Evolutionary conservation across 1,140 invertebrate species (phyloP).

Genomic region (Zaprionus vittiger): DNA sequence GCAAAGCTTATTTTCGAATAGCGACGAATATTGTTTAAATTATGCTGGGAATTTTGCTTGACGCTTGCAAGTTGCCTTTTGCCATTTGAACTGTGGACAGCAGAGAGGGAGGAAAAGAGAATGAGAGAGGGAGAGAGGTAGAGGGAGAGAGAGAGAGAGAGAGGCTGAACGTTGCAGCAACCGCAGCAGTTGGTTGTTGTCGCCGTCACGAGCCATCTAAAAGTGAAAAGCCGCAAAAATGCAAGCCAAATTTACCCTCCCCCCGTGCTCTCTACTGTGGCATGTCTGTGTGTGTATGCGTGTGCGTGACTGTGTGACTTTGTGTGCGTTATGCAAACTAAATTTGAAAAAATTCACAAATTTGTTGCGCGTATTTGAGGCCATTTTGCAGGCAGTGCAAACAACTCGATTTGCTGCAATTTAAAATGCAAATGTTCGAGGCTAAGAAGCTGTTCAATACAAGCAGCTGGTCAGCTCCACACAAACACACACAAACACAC

Average conservation of each 20-base stretch:
- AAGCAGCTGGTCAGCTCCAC: constrained; percentile 46
- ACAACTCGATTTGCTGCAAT: constrained; percentile 70
- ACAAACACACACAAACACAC: constrained; percentile 17
- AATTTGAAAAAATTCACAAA: constrained; percentile 58
- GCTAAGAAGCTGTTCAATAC: constrained; percentile 57
- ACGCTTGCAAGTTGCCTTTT: constrained; percentile 14
- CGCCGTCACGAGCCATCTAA: constrained; percentile 24
- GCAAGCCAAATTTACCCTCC: constrained; percentile 49
- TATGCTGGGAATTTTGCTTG: constrained; percentile 14
- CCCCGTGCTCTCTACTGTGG: constrained; percentile 22
- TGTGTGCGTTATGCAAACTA: constrained; percentile 42
- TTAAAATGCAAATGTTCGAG: constrained; percentile 79
- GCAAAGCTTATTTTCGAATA: constrained; percentile 23
- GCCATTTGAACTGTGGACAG: background rate
- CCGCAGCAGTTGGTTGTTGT: constrained; percentile 31
- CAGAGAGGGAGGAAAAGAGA: background rate
- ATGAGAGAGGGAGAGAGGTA: background rate
- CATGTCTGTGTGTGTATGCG: background rate
- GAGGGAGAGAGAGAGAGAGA: no score
- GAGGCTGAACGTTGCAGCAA: background rate
- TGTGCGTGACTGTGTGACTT: constrained; percentile 11
- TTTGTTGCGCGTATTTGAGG: constrained; percentile 53
- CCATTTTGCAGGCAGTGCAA: constrained; percentile 66
- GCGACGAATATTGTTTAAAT: constrained; percentile 19
- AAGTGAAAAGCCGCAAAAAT: constrained; percentile 52